A percentile compares a stretch with the other conserved stretches of the same genome.
Evolutionary conservation across 2,113 vertebrate genomes (phyloP).

Genomic region (Semnornis frantzii): DNA sequence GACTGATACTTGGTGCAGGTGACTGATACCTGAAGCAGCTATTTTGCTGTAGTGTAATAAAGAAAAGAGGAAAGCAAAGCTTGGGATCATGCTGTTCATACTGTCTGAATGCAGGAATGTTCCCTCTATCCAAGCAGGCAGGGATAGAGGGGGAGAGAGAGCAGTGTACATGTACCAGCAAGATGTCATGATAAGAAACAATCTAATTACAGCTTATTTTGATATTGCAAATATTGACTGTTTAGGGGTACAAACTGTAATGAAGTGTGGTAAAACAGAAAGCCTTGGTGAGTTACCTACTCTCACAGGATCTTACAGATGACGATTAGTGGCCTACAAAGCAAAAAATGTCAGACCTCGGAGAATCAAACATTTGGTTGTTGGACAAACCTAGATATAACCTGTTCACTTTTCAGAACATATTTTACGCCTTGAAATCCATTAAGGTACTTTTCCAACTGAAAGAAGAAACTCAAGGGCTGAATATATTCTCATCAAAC

Average conservation of each 20-base stretch:
- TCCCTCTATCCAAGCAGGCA: not conserved
- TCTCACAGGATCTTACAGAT: not conserved
- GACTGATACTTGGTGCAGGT: no score
- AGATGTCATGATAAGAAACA: not conserved
- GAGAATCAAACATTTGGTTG: not conserved
- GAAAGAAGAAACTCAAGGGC: not conserved
- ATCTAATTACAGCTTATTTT: not conserved
- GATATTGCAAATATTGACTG: not conserved
- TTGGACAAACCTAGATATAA: not conserved
- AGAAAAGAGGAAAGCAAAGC: not conserved
- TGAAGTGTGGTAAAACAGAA: not conserved
- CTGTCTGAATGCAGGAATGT: not conserved
- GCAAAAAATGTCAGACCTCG: not conserved
- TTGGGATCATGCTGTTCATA: not conserved
- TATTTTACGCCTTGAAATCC: not conserved
- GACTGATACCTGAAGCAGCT: not conserved
- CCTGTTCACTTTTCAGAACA: not conserved
- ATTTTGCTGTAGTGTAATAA: not conserved
- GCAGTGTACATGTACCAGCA: not conserved
- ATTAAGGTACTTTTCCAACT: not conserved
- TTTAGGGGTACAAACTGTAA: not conserved
- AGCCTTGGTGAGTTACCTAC: not conserved
- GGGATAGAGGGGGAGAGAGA: not conserved
- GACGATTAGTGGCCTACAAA: not conserved
- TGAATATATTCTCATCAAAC: not conserved